Percentiles rank a stretch among this genome's conserved stretches.
Evolutionary conservation across 92 coral and sea anemone genomes (phyloP).

Genomic region (Virgularia gustaviana): DNA sequence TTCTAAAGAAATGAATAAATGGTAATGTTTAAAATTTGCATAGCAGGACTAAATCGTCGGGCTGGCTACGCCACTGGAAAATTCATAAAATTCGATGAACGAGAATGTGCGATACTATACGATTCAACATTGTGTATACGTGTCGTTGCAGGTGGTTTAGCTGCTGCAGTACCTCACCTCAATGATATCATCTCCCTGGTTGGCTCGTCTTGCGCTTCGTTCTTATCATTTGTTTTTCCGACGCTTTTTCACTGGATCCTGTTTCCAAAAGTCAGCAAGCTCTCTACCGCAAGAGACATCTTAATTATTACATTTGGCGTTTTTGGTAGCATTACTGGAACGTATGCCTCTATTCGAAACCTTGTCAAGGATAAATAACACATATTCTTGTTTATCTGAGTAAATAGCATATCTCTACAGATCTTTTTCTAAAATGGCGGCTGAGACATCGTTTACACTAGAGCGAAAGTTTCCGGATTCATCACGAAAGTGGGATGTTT

Average conservation of each 20-base stretch:
- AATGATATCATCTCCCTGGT: slow-evolving; percentile 84
- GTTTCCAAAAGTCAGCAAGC: slow-evolving; percentile 39
- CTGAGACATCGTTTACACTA: too few relatives aligned
- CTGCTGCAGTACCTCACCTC: slow-evolving; percentile 77
- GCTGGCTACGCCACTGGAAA: too few relatives aligned
- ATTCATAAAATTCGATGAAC: too few relatives aligned
- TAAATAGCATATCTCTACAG: too few relatives aligned
- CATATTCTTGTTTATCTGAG: background rate
- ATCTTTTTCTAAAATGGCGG: too few relatives aligned
- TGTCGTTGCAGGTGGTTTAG: slow-evolving; percentile 62
- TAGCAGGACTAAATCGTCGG: too few relatives aligned
- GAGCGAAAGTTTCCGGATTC: too few relatives aligned
- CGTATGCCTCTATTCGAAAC: slow-evolving; percentile 63
- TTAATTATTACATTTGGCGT: slow-evolving; percentile 61
- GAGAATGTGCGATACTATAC: background rate
- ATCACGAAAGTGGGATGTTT: too few relatives aligned
- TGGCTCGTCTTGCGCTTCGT: slow-evolving; percentile 76
- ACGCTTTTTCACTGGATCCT: slow-evolving; percentile 67
- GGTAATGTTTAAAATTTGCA: too few relatives aligned
- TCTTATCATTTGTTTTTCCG: slow-evolving; percentile 82
- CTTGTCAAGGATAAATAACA: slow-evolving; percentile 47
- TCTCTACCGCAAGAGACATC: slow-evolving; percentile 59
- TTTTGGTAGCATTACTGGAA: slow-evolving; percentile 67
- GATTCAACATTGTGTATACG: background rate
- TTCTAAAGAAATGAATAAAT: too few relatives aligned